Percentiles rank a stretch among this genome's conserved stretches.
Evolutionary conservation across 2,113 vertebrate genomes (phyloP).

Genomic region (Pelecanoides urinatrix): DNA sequence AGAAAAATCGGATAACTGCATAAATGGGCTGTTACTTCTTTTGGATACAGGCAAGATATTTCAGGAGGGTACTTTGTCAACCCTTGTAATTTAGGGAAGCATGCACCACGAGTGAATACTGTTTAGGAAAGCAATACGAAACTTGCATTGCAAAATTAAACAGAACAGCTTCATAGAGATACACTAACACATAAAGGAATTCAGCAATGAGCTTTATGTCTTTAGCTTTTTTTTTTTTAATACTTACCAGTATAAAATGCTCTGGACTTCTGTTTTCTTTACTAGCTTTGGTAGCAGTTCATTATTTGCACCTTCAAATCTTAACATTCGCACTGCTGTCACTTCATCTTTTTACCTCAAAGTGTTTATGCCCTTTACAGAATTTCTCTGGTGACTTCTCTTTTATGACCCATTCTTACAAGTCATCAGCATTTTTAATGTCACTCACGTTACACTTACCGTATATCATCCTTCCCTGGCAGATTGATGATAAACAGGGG

Average conservation of each 20-base stretch:
- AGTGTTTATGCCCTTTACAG: not conserved
- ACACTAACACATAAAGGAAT: not conserved
- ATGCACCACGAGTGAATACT: not conserved
- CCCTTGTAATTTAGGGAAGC: not conserved
- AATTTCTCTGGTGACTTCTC: not conserved
- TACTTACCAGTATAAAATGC: not conserved
- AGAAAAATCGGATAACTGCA: not conserved
- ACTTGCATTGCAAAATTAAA: not conserved
- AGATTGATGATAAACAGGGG: not conserved
- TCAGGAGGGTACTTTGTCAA: not conserved
- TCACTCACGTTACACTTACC: not conserved
- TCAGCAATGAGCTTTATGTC: not conserved
- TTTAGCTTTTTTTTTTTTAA: not conserved
- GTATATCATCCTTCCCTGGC: not conserved
- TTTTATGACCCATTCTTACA: not conserved
- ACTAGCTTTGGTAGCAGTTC: not conserved
- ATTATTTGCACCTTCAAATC: not conserved
- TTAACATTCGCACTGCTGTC: not conserved
- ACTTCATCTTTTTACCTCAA: not conserved
- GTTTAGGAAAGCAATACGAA: not conserved
- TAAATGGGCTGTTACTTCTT: not conserved
- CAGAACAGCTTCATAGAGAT: not conserved
- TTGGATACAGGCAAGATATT: not conserved
- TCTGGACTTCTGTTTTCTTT: not conserved
- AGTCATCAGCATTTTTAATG: not conserved